Evolutionary conservation across 2,888 invertebrate species (phyloP).

Genomic region (Bellardia bayeri): DNA sequence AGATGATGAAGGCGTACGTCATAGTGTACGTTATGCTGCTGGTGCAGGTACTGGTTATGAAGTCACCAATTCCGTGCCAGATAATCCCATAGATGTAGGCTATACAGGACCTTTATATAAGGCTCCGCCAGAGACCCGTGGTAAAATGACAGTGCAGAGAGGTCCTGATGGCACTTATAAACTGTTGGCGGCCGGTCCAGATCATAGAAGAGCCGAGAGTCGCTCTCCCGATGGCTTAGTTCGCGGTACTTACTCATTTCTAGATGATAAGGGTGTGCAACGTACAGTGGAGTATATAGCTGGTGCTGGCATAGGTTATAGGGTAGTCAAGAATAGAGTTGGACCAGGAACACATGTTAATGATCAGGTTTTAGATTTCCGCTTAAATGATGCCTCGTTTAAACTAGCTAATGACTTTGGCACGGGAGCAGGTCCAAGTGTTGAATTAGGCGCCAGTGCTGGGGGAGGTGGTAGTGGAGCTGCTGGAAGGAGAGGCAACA

Average conservation of each 20-base stretch:
- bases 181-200: conserved; percentile 90
- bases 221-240: conserved; percentile 90
- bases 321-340: conserved; percentile 89
- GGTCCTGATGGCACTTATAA: conserved; percentile 91
- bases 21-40: conserved; percentile 91
- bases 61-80: conserved; percentile 89
- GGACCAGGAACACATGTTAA: conserved; percentile 85
- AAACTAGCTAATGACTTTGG: conserved; percentile 81
- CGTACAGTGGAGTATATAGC: conserved; percentile 91
- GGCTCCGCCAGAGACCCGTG: conserved; percentile 87
- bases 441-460: conserved; percentile 56
- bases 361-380: conserved; percentile 86
- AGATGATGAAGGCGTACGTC: conserved; percentile 90
- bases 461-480: conserved; percentile 50
- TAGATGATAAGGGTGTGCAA: conserved; percentile 91
- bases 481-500: conserved; percentile 35
- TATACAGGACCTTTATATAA: conserved; percentile 88
- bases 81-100: conserved; percentile 87
- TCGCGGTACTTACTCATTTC: conserved; percentile 90
- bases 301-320: conserved; percentile 91
- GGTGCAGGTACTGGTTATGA: conserved; percentile 91
- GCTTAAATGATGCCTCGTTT: conserved; percentile 81
- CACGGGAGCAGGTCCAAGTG: conserved; percentile 77
- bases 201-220: conserved; percentile 90
- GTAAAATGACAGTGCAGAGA: conserved; percentile 89